Evolutionary conservation across 2,888 invertebrate species (phyloP).

Genomic region (Plagiodera versicolora): DNA sequence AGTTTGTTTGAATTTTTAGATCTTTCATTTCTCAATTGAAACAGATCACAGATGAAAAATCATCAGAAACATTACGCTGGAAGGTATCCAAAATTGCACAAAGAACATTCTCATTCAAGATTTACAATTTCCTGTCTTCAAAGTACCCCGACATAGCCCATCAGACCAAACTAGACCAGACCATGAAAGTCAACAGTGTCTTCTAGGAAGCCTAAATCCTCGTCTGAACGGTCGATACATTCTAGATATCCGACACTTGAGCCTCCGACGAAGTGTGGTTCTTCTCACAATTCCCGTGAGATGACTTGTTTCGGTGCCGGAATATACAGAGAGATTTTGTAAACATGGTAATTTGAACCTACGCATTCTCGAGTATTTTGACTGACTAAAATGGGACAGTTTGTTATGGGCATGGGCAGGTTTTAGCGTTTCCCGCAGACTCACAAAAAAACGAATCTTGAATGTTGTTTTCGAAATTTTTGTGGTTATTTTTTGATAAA

Average conservation of each 20-base stretch:
- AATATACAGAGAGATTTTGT: constrained; percentile 21
- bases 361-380: constrained; percentile 12
- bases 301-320: constrained; percentile 25
- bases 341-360: constrained; percentile 19
- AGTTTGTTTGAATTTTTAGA: no score
- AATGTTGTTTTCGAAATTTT: no score
- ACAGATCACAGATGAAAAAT: no score
- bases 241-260: constrained; percentile 26
- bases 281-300: constrained; percentile 31
- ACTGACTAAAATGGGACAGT: constrained; percentile 15
- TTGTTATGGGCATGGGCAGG: constrained; percentile 1
- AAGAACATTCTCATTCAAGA: no score
- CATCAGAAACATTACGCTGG: no score
- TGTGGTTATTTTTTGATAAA: no score
- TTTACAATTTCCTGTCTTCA: no score
- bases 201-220: constrained; percentile 19
- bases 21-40: no score
- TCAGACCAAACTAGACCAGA: background rate
- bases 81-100: no score
- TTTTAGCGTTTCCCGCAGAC: no score
- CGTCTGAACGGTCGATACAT: constrained; percentile 24
- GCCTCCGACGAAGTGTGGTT: constrained; percentile 28
- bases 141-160: background rate
- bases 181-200: constrained; percentile 1
- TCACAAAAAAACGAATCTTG: no score